Base-by-base conservation (phyloP, 2,113 vertebrate species). In the Anthoscopus minutus region DNA sequence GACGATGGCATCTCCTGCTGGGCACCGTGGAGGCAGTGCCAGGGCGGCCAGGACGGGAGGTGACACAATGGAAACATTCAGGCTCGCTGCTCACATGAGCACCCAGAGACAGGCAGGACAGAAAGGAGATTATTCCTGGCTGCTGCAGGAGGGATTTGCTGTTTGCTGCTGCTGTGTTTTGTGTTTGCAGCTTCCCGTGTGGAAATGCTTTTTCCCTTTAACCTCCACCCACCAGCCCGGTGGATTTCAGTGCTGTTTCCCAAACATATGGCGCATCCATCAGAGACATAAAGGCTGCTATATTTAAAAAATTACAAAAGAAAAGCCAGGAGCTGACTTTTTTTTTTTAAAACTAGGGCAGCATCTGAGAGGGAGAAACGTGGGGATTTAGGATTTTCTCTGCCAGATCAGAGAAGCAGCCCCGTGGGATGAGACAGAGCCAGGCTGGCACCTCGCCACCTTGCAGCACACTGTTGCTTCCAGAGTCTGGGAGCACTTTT, bases 271-370 rank as follows among this genome's bases (percentile, higher is more conserved):
- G 94, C 31, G 22, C 83, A 56, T 88, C 74, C 81, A 90, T 96
- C 92, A 96, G 66, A 78, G 86, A 54, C 78, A 65, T 50, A 86
- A 88, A 91, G 82, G 88, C 23, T 51, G 72, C 93, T 94, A 91
- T 92, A 94, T 94, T 96, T 95, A 90, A 97, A 94, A 38, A 72
- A 88, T 93, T 74, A 97, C 89, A 96, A 94, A 96, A 69, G 45
- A 93, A 79, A 83, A 96, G 67, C 70, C 72, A 83, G 69, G 73
- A 94, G 57, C 54, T 89, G 88, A 50, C 57, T 13, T 83, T 89
- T 90, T 25, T 61, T 33, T n/a, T 66, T 76, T 77, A 80, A 62
- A 96, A 94, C 81, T 94, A 95, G 94, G 91, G 35, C 94, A 96
- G 86, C 10, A 30, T 62, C 48, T 56, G 78, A 95, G 78, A 89